These are phyloP conservation scores for Eclectus roratus DNA, from an alignment of 2,113 vertebrate species.

Conservation along the genomic window DNA sequence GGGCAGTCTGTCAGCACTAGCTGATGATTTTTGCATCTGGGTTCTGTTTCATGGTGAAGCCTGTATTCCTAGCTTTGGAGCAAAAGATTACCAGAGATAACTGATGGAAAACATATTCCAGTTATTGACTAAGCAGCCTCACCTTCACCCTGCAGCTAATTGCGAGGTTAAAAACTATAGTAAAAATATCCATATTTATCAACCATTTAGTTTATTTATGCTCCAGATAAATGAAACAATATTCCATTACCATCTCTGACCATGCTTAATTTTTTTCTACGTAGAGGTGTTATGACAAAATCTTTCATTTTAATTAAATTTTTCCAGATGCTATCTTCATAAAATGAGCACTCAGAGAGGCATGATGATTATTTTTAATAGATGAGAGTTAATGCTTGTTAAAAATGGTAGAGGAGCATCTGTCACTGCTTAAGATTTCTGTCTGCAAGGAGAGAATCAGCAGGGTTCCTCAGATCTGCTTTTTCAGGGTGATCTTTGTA, in stretches of 20 bases:
- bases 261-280: background rate
- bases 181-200: background rate
- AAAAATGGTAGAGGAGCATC: background rate
- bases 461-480: background rate
- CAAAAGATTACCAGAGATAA: slow-evolving; percentile 22
- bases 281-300: slow-evolving; percentile 11
- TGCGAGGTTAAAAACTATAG: background rate
- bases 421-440: background rate
- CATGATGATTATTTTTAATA: slow-evolving; percentile 7
- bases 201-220: slow-evolving; percentile 6
- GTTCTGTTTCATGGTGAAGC: background rate
- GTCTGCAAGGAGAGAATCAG: background rate
- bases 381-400: background rate
- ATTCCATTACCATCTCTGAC: background rate
- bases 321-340: slow-evolving; percentile 8
- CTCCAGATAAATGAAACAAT: background rate
- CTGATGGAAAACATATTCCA: background rate
- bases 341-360: background rate
- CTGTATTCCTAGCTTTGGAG: background rate
- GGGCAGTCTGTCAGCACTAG: background rate
- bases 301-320: slow-evolving; percentile 4
- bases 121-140: slow-evolving; percentile 2
- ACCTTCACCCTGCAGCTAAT: background rate
- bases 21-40: background rate
- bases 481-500: background rate